Evolutionary conservation across 2,888 invertebrate species (phyloP), one percentile per base, ranked within the genome.

Genomic region (Mayetiola destructor): DNA sequence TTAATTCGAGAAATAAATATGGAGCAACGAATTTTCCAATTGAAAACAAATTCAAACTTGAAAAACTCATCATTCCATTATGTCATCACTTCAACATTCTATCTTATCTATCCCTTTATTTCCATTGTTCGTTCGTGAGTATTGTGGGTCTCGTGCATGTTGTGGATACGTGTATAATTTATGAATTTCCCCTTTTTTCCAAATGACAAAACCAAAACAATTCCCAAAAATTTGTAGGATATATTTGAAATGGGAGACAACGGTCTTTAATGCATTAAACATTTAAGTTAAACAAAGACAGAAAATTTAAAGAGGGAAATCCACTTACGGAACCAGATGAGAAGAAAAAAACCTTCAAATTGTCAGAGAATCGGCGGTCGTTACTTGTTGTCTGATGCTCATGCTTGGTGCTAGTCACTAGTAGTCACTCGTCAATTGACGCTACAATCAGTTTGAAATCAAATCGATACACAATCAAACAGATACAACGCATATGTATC

Each of bases 101-200:
- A 8, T 32, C 32, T 32, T 32, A 8, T 32, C 32, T 32, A 8
- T 32, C 32, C 12, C 32, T 32, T 12, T 32, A 8, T 42, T 23
- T 4, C 3, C 10, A n/a, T 27, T 27, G 48, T n/a, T 3, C 14
- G 6, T 4, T n/a, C 14, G 6, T 27, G 27, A 21, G 42, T 14
- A 14, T 48, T 48, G 9, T n/a, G n/a, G n/a, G n/a, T n/a, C n/a
- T n/a, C n/a, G n/a, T n/a, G n/a, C n/a, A n/a, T n/a, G n/a, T n/a
- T n/a, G n/a, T n/a, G n/a, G n/a, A n/a, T n/a, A n/a, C n/a, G n/a
- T 48, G 18, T 48, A 27, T 48, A 48, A 48, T 48, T 48, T 48
- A 48, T 48, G 27, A 48, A 48, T 23, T 48, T 48, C n/a, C n/a
- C n/a, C n/a, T n/a, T 48, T 16, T 27, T 42, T n/a, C 27, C 18